Percentiles rank a stretch among this genome's conserved stretches.
phyloP scores from a whole-genome alignment of 2,113 vertebrate genomes.

The Psammodynastes pulverulentus region DNA sequence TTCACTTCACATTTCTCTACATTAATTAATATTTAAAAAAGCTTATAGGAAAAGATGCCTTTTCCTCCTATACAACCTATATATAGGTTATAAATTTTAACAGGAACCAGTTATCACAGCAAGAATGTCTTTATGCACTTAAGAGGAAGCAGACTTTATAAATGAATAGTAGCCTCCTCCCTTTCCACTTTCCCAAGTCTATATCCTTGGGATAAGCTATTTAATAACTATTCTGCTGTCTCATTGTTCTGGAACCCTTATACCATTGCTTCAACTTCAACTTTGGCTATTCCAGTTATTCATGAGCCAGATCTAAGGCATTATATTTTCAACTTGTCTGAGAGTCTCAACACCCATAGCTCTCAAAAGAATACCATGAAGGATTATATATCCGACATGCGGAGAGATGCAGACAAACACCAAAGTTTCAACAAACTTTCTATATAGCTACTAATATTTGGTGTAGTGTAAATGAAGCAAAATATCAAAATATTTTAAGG shows the following conservation, averaged over 20 bases:
- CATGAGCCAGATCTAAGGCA: not conserved
- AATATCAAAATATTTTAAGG: too few species aligned
- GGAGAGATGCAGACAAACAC: not conserved
- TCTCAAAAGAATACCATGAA: not conserved
- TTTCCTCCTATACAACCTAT: constrained; percentile 6
- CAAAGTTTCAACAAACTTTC: not conserved
- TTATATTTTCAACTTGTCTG: not conserved
- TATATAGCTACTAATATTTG: not conserved
- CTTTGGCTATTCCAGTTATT: not conserved
- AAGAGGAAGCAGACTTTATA: constrained; percentile 2
- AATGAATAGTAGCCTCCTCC: not conserved
- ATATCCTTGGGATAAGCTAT: constrained; percentile 6
- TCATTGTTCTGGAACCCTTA: not conserved
- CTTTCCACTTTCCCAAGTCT: not conserved
- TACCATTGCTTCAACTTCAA: constrained; percentile 7
- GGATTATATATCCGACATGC: not conserved
- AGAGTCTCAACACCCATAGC: not conserved
- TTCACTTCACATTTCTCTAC: not conserved
- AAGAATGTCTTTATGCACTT: constrained; percentile 9
- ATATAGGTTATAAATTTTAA: constrained; percentile 8
- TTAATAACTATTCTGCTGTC: not conserved
- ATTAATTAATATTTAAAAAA: constrained; percentile 14
- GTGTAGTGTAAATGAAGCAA: not conserved
- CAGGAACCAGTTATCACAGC: constrained; percentile 10
- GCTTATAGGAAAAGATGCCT: not conserved